Evolutionary conservation across 2,113 vertebrate species (phyloP).

Genomic region (Ophiodon elongatus): DNA sequence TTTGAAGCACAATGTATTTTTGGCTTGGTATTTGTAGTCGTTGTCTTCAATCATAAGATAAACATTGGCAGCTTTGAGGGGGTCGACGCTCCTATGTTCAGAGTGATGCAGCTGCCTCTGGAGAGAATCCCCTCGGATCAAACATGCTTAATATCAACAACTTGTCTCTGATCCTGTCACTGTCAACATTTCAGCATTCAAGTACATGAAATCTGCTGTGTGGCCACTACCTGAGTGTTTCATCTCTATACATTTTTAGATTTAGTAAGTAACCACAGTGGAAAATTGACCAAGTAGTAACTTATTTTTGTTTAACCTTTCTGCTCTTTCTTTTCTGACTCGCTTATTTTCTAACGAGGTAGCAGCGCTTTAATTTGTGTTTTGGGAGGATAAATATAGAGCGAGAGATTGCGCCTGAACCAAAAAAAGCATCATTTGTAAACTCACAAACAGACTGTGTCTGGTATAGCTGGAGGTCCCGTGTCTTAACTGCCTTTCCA

Average conservation of each 20-base stretch:
- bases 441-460: not conserved
- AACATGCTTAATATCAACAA: not conserved
- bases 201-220: not conserved
- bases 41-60: not conserved
- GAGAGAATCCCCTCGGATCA: not conserved
- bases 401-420: not conserved
- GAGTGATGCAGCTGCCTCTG: not conserved
- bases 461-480: not conserved
- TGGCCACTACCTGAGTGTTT: not conserved
- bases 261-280: not conserved
- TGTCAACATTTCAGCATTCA: not conserved
- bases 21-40: not conserved
- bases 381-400: not conserved
- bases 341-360: not conserved
- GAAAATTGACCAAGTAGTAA: no score
- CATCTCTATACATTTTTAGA: not conserved
- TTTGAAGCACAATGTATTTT: not conserved
- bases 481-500: not conserved
- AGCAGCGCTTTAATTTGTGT: conserved; percentile 5
- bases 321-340: not conserved
- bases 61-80: not conserved
- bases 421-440: not conserved
- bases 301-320: not conserved
- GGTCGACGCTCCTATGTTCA: not conserved
- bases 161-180: not conserved